Evolutionary conservation across 2,113 vertebrate genomes (phyloP).

Genomic region (Zootoca vivipara): DNA sequence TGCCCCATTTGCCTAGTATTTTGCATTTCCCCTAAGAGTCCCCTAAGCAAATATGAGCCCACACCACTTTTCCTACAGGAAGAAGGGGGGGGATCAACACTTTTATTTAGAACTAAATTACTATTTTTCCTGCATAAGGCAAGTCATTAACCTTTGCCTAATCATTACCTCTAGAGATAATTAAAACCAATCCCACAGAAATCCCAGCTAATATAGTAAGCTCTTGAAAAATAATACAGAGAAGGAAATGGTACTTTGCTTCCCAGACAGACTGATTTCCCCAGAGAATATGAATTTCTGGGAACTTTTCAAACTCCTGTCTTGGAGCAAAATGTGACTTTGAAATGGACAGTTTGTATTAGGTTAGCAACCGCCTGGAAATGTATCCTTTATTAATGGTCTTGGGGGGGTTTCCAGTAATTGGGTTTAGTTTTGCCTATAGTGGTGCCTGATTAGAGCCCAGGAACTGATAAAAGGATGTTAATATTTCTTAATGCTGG

Average conservation of each 20-base stretch:
- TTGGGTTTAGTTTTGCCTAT: background rate
- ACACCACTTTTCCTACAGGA: slow-evolving; percentile 8
- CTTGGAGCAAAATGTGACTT: slow-evolving; percentile 29
- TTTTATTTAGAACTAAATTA: slow-evolving; percentile 65
- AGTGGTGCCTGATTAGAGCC: background rate
- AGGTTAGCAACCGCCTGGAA: background rate
- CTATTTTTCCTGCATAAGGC: slow-evolving; percentile 56
- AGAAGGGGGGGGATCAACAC: slow-evolving; percentile 50
- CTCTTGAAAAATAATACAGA: slow-evolving; percentile 57
- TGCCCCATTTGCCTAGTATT: background rate
- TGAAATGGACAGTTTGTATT: slow-evolving; percentile 31
- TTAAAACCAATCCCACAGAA: slow-evolving; percentile 66
- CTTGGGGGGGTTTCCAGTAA: background rate
- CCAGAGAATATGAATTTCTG: slow-evolving; percentile 37
- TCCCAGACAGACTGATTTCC: slow-evolving; percentile 11
- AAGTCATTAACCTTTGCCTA: slow-evolving; percentile 72
- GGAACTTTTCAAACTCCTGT: slow-evolving; percentile 12
- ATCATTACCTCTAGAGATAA: slow-evolving; percentile 67
- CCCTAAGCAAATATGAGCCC: slow-evolving; percentile 31
- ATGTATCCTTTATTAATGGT: background rate
- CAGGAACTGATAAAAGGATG: background rate
- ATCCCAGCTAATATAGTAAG: slow-evolving; percentile 60
- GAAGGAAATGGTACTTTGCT: slow-evolving; percentile 40
- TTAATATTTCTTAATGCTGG: background rate
- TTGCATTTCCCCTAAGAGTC: slow-evolving; percentile 36